Evolutionary conservation across 2,888 invertebrate species (phyloP).

Genomic region (Neocrepidodera transversa): DNA sequence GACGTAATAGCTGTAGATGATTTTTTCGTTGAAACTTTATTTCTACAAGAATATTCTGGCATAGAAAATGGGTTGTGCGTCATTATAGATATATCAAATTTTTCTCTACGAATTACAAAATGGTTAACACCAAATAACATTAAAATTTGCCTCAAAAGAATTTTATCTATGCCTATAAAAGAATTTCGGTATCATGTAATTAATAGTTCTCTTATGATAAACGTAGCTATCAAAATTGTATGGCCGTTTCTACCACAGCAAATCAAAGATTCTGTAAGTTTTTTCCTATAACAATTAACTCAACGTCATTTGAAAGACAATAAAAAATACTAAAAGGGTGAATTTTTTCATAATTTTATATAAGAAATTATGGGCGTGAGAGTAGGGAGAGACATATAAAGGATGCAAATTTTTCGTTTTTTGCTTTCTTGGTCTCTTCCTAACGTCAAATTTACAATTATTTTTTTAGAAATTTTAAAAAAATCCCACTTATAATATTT

Average conservation of each 20-base stretch:
- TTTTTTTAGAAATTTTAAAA: too few species aligned
- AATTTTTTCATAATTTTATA: too few species aligned
- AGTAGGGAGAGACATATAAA: too few species aligned
- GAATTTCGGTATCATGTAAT: constrained; percentile 54
- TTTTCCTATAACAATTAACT: too few species aligned
- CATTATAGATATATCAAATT: constrained; percentile 54
- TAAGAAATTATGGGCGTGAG: too few species aligned
- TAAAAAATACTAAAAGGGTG: too few species aligned
- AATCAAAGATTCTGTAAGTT: constrained; percentile 46
- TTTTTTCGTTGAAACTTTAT: constrained; percentile 54
- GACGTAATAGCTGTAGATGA: constrained; percentile 56
- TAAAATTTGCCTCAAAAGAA: constrained; percentile 43
- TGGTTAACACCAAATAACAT: constrained; percentile 55
- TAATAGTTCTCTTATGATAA: constrained; percentile 50
- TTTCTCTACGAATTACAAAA: constrained; percentile 48
- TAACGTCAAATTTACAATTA: too few species aligned
- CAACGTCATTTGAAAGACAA: too few species aligned
- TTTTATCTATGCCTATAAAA: constrained; percentile 51
- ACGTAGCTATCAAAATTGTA: constrained; percentile 50
- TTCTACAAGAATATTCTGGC: constrained; percentile 49
- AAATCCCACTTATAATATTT: too few species aligned
- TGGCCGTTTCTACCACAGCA: constrained; percentile 54
- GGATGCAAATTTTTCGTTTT: too few species aligned
- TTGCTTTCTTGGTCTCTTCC: too few species aligned
- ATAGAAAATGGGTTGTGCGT: constrained; percentile 54